Percentiles rank a stretch among this genome's conserved stretches.
Conservation (phyloP, 2,888 invertebrate species). For the Xylota segnis region DNA sequence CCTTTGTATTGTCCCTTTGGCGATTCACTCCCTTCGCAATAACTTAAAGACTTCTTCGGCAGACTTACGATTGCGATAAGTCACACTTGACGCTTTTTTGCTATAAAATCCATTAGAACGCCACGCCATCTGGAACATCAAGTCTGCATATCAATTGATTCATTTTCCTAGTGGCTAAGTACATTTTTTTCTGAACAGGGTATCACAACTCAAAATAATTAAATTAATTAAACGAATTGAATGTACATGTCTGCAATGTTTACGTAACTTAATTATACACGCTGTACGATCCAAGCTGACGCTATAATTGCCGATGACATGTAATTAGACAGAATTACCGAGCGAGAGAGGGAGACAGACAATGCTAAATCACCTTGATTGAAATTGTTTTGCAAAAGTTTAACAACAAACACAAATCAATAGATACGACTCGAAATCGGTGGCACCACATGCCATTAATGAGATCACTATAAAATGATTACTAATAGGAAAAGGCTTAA, state of each 20-base stretch:
- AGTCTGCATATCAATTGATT: no score
- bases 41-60: no score
- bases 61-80: no score
- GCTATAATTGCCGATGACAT: constrained; percentile 28
- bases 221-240: neutral
- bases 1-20: no score
- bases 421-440: neutral
- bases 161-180: no score
- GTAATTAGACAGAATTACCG: neutral
- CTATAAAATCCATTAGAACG: no score
- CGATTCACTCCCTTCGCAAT: no score
- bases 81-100: no score
- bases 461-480: constrained; percentile 45
- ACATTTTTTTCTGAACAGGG: neutral
- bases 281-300: neutral
- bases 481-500: constrained; percentile 29
- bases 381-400: constrained; percentile 3
- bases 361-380: neutral
- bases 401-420: neutral
- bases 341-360: neutral
- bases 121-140: no score
- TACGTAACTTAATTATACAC: neutral
- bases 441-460: constrained; percentile 27
- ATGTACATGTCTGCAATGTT: neutral
- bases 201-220: neutral